Evolutionary conservation across 2,888 invertebrate species (phyloP), one percentile per base, ranked within the genome.

Genomic region (Leucophenga montana): DNA sequence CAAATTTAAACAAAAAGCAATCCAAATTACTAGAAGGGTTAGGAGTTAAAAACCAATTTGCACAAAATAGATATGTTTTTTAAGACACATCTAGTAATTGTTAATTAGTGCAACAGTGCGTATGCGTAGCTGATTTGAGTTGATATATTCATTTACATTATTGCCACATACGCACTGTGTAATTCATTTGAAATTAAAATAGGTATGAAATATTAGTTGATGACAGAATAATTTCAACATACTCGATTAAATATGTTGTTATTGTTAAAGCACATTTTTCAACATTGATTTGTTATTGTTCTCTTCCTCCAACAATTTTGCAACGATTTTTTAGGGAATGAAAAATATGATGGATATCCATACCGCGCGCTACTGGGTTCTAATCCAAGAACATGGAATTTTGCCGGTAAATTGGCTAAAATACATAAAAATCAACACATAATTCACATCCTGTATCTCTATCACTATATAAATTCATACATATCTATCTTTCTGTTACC

Each of bases 281-380:
- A 66, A 59, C 65, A 66, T 62, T 70, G 67, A 68, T 72, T 67
- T 67, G 69, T 70, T 70, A 68, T 66, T 61, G 48, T 69, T 70
- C 22, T 57, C 57, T 69, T 69, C 70, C 64, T 73, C 68, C 53
- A 61, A 72, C 68, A 62, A 74, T 73, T 77, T 68, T 66, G 74
- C 69, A 69, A 79, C 76, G 73, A 83, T 85, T 78, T 79, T 85
- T 80, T 87, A 88, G 88, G 88, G 85, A 80, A 87, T 85, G 89
- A 88, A 83, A 88, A 88, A 85, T 88, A 88, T 85, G 88, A 88
- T 79, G 88, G 88, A 86, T 88, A 87, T 86, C 79, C 80, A 76
- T 88, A 88, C 85, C 89, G 88, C 82, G 85, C 87, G 80, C 88
- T 86, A 82, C 87, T 88, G 88, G 88, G 88, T 85, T 86, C 87